Evolutionary conservation across 2,888 invertebrate genomes (phyloP).

Genomic region (Macropis europaea): DNA sequence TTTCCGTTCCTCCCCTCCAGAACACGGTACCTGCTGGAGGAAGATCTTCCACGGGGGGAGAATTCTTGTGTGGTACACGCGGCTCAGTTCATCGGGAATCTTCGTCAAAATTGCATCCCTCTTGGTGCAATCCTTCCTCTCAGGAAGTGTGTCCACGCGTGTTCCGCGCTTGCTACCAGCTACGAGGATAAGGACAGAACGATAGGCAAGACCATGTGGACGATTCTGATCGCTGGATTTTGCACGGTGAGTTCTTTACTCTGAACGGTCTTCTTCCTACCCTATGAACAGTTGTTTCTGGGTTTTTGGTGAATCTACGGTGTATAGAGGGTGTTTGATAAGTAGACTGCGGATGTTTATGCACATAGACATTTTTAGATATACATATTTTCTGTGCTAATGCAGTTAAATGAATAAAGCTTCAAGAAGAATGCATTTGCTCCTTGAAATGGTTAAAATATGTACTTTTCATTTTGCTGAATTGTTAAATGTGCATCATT

Average conservation of each 20-base stretch:
- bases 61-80: conserved; percentile 52
- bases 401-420: too few species aligned
- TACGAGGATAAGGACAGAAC: conserved; percentile 20
- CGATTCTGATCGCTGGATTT: conserved; percentile 71
- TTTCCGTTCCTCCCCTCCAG: conserved; percentile 62
- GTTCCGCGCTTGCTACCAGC: conserved; percentile 1
- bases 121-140: conserved; percentile 6
- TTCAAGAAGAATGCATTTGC: too few species aligned
- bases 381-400: too few species aligned
- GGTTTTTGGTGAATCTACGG: too few species aligned
- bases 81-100: conserved; percentile 73
- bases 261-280: background rate
- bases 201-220: conserved; percentile 70
- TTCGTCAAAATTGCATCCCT: conserved; percentile 73
- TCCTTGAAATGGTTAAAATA: too few species aligned
- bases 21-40: conserved; percentile 36
- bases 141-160: conserved; percentile 40
- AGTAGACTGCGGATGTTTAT: too few species aligned
- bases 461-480: too few species aligned
- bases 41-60: conserved; percentile 60
- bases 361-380: too few species aligned
- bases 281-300: too few species aligned
- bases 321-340: background rate
- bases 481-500: too few species aligned
- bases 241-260: conserved; percentile 71